Evolutionary conservation across 2,797 vertebrate genomes (phyloP), one percentile per base, ranked within the genome.

Genomic region (Microhierax caerulescens): DNA sequence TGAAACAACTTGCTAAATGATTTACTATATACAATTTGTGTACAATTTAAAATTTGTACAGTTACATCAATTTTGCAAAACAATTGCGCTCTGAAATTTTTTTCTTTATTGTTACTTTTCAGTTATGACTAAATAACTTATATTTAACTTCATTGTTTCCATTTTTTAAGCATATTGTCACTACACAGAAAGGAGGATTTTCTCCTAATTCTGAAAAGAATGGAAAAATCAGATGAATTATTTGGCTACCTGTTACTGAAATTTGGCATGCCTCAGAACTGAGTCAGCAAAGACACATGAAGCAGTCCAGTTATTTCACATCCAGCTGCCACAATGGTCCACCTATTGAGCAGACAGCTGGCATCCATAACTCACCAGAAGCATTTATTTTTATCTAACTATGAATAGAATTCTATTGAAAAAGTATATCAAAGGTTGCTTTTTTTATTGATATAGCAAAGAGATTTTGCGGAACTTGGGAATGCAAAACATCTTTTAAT

Each of bases 21-120:
- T 91, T 97, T 96, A 94, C 70, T 78, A 81, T 5, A 13, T 74
- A 83, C 92, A 92, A 85, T 23, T 95, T 96, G 75, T 72, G 85
- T 92, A 93, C 85, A 63, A 91, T 85, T 96, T 94, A 91, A 96
- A 92, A 94, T 36, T 70, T 91, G 56, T 77, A 79, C 51, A 51
- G 64, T 91, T 70, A 27, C 73, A 95, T 95, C 95, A 80, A 88
- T 81, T 95, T 95, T 92, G 94, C 85, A 72, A 51, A 93, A 59
- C 75, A 83, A 93, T 89, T 93, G 65, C 89, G 96, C 41, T 41
- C n/a, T 85, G 63, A 48, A 63, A 51, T 88, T 69, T 23, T 67
- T 85, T 84, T 88, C 65, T 87, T 85, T 48, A 74, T 61, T 90
- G 53, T 93, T 51, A 86, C 47, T 93, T 92, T 87, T 53, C 81